Percentiles rank a stretch among this genome's conserved stretches.
These are phyloP conservation scores for Lanius ludovicianus DNA, from an alignment of 2,113 vertebrate genomes.

Conservation along the genomic window DNA sequence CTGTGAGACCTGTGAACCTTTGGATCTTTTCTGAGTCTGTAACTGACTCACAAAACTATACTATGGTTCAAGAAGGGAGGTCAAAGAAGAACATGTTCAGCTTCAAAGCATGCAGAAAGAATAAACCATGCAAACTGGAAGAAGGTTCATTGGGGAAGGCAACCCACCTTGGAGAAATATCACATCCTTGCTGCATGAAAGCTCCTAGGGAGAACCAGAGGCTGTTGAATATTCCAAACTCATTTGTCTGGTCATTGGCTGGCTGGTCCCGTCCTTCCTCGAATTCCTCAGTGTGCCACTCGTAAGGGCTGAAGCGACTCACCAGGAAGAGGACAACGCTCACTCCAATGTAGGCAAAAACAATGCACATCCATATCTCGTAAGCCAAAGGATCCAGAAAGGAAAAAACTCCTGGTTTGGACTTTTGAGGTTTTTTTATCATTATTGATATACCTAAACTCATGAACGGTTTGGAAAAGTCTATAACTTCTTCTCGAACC, in stretches of 20 bases:
- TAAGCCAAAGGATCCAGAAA: conserved; percentile 98
- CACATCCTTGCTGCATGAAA: conserved; percentile 99
- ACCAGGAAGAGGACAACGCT: conserved; percentile 98
- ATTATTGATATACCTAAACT: conserved; percentile 98
- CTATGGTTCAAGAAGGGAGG: neutral
- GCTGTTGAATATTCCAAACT: conserved; percentile 99
- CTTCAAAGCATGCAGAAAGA: neutral
- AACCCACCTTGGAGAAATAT: conserved; percentile 96
- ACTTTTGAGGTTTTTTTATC: conserved; percentile 99
- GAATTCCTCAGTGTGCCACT: conserved; percentile 95
- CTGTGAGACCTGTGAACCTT: neutral
- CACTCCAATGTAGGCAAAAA: conserved; percentile 98
- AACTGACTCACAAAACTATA: neutral
- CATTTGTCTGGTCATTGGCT: conserved; percentile 86
- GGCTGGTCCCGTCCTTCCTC: conserved; percentile 89
- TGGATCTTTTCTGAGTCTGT: neutral
- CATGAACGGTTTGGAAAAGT: conserved; percentile 99
- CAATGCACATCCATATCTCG: conserved; percentile 99
- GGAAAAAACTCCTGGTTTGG: conserved; percentile 97
- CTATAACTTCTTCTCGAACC: conserved; percentile 97
- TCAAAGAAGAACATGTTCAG: neutral
- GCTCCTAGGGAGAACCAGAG: conserved; percentile 98
- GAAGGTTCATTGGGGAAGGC: neutral
- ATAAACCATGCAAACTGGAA: neutral
- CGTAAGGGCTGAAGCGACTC: conserved; percentile 97